phyloP scores from a whole-genome alignment of 2,113 vertebrate genomes.

The Rallus limicola region DNA sequence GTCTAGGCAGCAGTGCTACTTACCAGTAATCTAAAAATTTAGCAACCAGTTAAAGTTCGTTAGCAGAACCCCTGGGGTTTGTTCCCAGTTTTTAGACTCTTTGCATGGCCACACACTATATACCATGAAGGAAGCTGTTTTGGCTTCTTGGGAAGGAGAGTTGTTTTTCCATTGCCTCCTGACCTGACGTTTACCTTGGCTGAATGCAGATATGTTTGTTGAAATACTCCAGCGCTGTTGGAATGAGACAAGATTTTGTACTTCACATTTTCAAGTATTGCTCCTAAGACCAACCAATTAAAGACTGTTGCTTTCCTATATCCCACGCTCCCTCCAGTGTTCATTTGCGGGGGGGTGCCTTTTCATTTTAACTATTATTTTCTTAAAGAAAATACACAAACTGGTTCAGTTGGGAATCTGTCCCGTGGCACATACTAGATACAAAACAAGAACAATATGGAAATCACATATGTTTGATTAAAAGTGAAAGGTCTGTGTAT shows the following conservation, averaged over 20 bases:
- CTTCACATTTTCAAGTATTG: slow-evolving; percentile 11
- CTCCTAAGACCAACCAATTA: neutral
- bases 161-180: neutral
- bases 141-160: neutral
- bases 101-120: neutral
- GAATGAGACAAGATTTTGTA: neutral
- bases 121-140: neutral
- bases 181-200: slow-evolving; percentile 30
- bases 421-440: neutral
- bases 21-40: slow-evolving; percentile 27
- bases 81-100: neutral
- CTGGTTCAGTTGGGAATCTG: neutral
- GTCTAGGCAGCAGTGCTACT: slow-evolving; percentile 20
- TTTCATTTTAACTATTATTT: neutral
- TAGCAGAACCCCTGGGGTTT: neutral
- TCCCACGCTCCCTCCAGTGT: neutral
- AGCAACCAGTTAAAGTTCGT: neutral
- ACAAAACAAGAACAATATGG: neutral
- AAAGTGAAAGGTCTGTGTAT: neutral
- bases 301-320: neutral
- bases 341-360: neutral
- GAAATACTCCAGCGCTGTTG: slow-evolving; percentile 12
- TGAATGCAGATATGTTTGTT: neutral
- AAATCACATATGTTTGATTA: neutral
- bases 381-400: neutral